Conservation (phyloP, 2,113 vertebrate species). For the Anolis carolinensis region DNA sequence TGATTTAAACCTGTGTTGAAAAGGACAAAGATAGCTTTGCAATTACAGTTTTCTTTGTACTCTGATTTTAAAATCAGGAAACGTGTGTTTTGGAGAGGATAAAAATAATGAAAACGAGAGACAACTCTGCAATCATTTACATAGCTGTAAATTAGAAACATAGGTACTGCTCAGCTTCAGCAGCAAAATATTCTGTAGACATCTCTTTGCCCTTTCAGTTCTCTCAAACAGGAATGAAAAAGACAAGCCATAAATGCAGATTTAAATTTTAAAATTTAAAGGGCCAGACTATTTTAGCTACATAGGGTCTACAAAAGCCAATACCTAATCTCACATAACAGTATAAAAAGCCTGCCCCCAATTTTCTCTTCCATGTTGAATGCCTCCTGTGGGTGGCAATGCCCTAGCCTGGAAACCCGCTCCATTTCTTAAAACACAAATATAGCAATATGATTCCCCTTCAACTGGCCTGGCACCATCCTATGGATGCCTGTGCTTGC, state of each 20-base stretch:
- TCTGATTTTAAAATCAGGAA: not conserved
- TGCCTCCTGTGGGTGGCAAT: not conserved
- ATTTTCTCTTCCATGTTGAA: not conserved
- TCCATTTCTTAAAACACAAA: not conserved
- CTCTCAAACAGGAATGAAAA: not conserved
- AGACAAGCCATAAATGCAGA: not conserved
- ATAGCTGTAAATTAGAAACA: constrained; percentile 1
- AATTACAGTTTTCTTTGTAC: not conserved
- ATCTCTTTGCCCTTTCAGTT: not conserved
- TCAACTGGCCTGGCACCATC: too few relatives aligned
- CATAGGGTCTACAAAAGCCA: not conserved
- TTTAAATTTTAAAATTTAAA: not conserved
- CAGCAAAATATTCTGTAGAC: not conserved
- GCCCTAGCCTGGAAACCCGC: not conserved
- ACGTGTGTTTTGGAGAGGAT: constrained; percentile 5
- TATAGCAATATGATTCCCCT: not conserved
- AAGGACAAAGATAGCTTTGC: constrained; percentile 7
- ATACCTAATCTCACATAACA: not conserved
- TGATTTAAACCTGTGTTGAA: constrained; percentile 1
- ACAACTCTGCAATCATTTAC: constrained; percentile 9
- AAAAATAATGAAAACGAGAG: not conserved
- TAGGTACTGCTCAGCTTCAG: not conserved
- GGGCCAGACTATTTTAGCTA: not conserved
- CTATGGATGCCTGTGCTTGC: too few relatives aligned
- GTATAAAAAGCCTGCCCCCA: not conserved